Evolutionary conservation across 2,113 vertebrate species (phyloP), one percentile per base, ranked within the genome.

Genomic region (Psophia crepitans): DNA sequence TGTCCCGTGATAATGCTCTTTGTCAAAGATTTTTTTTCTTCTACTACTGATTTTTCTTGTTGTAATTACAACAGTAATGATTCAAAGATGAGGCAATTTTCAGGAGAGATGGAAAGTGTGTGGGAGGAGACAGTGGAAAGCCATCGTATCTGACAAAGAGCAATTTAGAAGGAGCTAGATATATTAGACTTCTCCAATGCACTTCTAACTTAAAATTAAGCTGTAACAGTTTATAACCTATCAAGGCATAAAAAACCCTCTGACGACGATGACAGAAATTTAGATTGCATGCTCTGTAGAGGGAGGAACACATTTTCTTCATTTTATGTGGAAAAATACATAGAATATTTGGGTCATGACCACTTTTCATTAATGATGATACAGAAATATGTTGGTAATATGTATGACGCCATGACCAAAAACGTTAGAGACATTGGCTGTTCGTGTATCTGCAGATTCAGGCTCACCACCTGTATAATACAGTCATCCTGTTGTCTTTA

Each of bases 11-110:
- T 93, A 93, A 90, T 87, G 58, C 23, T 96, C 87, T 91, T 93
- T 78, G 35, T 93, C 63, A 89, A 80, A 94, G 65, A 75, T 32
- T 54, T 92, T 58, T 44, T 95, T 89, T 37, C 61, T 93, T 60
- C 61, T 94, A 64, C 74, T 94, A 83, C 92, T 94, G 91, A 83
- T 96, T 95, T 85, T 92, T 93, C 87, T 69, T 87, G 60, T 96
- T 95, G 91, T 95, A 96, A 96, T 97, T 97, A 95, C 93, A 95
- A 91, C 5, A 1, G 87, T 95, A 96, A 96, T 95, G 95, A 94
- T 93, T 97, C 92, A 90, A 96, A 96, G 89, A 95, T 96, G 86
- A 97, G 86, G 91, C 96, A 96, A 93, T 97, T 97, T 97, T 95
- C 92, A 77, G 65, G 73, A 86, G 87, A 96, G 84, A 96, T 93